A percentile compares a stretch with the other conserved stretches of the same genome.
These are phyloP conservation scores for Brevimyrus niger DNA, from an alignment of 2,113 vertebrate genomes.

Conservation along the genomic window DNA sequence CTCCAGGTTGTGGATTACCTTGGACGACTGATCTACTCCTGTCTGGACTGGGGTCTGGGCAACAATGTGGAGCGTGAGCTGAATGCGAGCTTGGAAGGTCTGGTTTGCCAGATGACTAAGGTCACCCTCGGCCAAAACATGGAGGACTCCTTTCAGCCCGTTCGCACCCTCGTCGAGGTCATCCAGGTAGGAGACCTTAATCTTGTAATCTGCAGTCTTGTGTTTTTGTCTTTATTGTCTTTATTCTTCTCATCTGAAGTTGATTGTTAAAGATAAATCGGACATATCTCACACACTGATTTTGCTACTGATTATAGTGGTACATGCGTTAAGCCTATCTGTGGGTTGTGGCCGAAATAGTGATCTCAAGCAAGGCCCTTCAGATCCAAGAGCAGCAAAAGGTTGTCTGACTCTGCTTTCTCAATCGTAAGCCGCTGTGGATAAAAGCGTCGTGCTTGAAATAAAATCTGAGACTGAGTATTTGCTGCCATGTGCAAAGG, in stretches of 20 bases:
- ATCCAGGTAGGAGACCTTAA: slow-evolving; percentile 48
- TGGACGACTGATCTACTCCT: slow-evolving; percentile 56
- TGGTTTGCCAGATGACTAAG: slow-evolving; percentile 56
- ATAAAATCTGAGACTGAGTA: background rate
- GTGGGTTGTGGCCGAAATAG: background rate
- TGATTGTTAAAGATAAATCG: background rate
- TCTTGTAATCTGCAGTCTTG: background rate
- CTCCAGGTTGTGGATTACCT: slow-evolving; percentile 53
- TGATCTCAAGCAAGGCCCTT: background rate
- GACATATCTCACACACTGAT: background rate
- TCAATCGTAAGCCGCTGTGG: background rate
- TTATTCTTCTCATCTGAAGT: background rate
- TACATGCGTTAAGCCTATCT: background rate
- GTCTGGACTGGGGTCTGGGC: slow-evolving; percentile 63
- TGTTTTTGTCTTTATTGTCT: too few relatives aligned
- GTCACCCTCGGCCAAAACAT: slow-evolving; percentile 32
- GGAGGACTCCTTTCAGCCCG: slow-evolving; percentile 9
- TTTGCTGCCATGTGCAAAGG: background rate
- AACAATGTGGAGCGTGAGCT: slow-evolving; percentile 55
- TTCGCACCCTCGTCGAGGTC: slow-evolving; percentile 46
- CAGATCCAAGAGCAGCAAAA: background rate
- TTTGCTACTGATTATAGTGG: background rate
- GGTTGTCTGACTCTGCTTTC: background rate
- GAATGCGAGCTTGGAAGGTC: slow-evolving; percentile 47
- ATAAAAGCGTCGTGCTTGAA: background rate